Percentiles rank a stretch among this genome's conserved stretches.
Evolutionary conservation across 2,113 vertebrate genomes (phyloP).

Genomic region (Podarcis cretensis): DNA sequence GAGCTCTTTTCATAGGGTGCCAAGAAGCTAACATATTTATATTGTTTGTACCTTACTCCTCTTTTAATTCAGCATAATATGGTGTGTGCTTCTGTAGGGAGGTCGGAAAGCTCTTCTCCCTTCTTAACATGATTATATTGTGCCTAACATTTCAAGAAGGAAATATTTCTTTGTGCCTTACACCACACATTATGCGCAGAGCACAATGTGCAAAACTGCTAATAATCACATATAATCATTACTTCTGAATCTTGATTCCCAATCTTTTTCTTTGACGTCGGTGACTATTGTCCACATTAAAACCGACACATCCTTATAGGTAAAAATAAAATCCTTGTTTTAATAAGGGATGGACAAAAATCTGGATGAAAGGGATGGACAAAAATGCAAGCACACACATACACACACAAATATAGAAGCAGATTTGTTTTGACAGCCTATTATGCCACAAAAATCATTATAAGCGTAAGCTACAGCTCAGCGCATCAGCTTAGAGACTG

Average conservation of each 20-base stretch:
- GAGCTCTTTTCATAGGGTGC: not conserved
- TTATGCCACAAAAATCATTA: constrained; percentile 80
- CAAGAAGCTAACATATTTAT: constrained; percentile 8
- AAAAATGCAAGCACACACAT: constrained; percentile 39
- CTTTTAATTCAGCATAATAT: not conserved
- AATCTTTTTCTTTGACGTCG: not conserved
- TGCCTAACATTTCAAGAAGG: not conserved
- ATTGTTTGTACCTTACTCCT: constrained; percentile 14
- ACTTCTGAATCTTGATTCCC: not conserved
- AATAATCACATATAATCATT: not conserved
- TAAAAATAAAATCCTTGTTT: constrained; percentile 44
- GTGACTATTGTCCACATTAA: not conserved
- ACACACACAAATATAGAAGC: constrained; percentile 68
- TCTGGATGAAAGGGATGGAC: constrained; percentile 26
- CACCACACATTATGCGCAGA: not conserved
- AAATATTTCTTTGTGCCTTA: constrained; percentile 9
- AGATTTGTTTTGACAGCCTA: constrained; percentile 84
- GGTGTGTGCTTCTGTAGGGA: not conserved
- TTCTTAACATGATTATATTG: not conserved
- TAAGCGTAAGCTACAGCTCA: constrained; percentile 77
- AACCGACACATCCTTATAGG: not conserved
- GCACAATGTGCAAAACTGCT: constrained; percentile 5
- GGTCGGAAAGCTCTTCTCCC: not conserved
- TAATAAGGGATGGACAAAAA: constrained; percentile 65
- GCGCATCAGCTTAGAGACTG: constrained; percentile 68